A percentile compares a stretch with the other conserved stretches of the same genome.
Evolutionary conservation across 2,888 invertebrate genomes (phyloP).

Genomic region (Tupiocoris notatus): DNA sequence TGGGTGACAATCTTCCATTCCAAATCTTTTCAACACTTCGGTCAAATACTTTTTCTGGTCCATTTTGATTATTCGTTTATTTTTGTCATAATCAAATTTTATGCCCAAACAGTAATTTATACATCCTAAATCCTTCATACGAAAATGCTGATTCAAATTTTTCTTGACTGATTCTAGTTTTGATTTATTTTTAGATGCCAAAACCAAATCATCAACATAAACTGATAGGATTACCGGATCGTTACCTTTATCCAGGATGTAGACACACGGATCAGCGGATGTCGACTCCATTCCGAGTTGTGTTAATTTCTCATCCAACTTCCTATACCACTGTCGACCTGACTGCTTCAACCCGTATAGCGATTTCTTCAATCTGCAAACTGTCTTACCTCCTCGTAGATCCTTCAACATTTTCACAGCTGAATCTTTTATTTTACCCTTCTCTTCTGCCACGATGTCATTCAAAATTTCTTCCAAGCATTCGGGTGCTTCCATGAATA

Average conservation of each 20-base stretch:
- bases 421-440: background rate
- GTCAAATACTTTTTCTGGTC: background rate
- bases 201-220: slow-evolving; percentile 2
- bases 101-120: slow-evolving; percentile 1
- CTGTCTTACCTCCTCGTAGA: background rate
- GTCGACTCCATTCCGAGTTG: background rate
- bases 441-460: background rate
- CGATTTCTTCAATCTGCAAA: background rate
- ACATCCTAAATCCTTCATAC: background rate
- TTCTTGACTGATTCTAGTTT: background rate
- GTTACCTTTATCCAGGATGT: slow-evolving; percentile 1
- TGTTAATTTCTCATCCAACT: slow-evolving; percentile 5
- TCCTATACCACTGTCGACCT: background rate
- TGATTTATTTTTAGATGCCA: background rate
- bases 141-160: background rate
- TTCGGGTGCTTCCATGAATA: background rate
- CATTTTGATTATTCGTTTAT: background rate
- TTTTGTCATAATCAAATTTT: slow-evolving; percentile 1
- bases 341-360: slow-evolving; percentile 13
- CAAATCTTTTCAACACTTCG: background rate
- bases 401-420: background rate
- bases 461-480: background rate
- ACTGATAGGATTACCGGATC: background rate
- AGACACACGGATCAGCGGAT: background rate
- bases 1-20: background rate